Evolutionary conservation across 2,888 invertebrate species (phyloP), one percentile per base, ranked within the genome.

Genomic region (Drosophila lutescens): DNA sequence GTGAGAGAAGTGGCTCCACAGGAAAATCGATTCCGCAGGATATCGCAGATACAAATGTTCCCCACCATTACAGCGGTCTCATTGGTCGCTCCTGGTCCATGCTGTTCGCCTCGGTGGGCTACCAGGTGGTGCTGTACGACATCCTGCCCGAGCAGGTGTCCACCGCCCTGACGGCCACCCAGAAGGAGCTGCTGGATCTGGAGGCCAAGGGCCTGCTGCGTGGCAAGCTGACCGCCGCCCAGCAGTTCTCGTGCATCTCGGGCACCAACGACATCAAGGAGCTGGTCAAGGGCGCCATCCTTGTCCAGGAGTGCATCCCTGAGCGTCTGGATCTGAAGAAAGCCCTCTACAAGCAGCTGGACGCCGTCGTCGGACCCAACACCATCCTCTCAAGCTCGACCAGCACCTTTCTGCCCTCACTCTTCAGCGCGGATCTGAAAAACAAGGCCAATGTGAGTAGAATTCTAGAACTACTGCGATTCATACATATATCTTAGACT

Each of bases 1-100:
- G 96, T 96, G 92, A 92, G 80, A 51, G 5, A 26, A 26, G 26
- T 26, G 2, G 6, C 30, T 32, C 32, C 9, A 17, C 9, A 34
- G 50, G 10, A 30, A 46, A 26, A 2, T n/a, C 46, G 30, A 47
- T 47, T 26, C n/a, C n/a, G 15, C 1, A 47, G 26, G 15, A 15
- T 15, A 47, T 47, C 30, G 30, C 30, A 30, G 30, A 30, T 30
- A 30, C 30, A 8, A 8, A 30, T 30, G 30, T 30, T 8, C 30
- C n/a, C 26, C 8, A 2, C 23, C 15, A 0, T 50, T 26, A 2
- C 23, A 99, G 98, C 91, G 99, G 99, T 3, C 93, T 99, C 57
- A 98, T 99, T 85, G 99, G 99, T 3, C 95, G 97, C 61, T 98
- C 98, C 85, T 99, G 98, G 98, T 96, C 98, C 0, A 98, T 99